Base-by-base conservation (phyloP, 2,113 vertebrate species). In the Rhinichthys klamathensis region DNA sequence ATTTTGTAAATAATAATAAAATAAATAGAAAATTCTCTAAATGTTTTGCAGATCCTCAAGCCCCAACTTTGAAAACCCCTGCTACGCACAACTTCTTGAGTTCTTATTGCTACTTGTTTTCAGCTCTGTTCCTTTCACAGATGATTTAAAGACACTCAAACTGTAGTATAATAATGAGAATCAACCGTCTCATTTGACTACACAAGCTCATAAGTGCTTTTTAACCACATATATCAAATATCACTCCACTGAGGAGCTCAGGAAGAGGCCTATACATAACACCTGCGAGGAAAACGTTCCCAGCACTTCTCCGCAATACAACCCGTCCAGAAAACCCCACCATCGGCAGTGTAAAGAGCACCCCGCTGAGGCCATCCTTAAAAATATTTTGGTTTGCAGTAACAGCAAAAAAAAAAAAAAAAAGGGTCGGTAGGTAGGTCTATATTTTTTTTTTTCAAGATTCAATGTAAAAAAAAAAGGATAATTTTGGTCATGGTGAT, bases 191-290 rank as follows among this genome's bases (percentile, higher is more conserved):
- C 8, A 25, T 63, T 63, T 46, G 23, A 63, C 77, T 80, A 63
- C 35, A 80, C 35, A 25, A 80, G 35, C 23, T 80, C 35, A 44
- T 11, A 41, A 63, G n/a, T 3, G 12, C 15, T 38, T 80, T 15
- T 60, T 44, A 80, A n/a, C 21, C n/a, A 44, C 77, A 63, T 25
- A 78, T 78, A 80, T 80, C 35, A 44, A 44, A 27, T 63, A 80
- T 80, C 77, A 63, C 27, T 27, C 58, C 58, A 63, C 41, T 10
- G n/a, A 63, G 9, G 77, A 46, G n/a, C n/a, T 80, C 77, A 63
- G 77, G 58, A 80, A 63, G n/a, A 63, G 35, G 15, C 58, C 58
- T 63, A 80, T 58, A 63, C 77, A 80, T 63, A 80, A 80, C 35
- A 46, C 56, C 44, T 80, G 3, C 11, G 16, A 10, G 38, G n/a